Evolutionary conservation across 2,888 invertebrate genomes (phyloP).

Genomic region (Ischnus inquisitorius): DNA sequence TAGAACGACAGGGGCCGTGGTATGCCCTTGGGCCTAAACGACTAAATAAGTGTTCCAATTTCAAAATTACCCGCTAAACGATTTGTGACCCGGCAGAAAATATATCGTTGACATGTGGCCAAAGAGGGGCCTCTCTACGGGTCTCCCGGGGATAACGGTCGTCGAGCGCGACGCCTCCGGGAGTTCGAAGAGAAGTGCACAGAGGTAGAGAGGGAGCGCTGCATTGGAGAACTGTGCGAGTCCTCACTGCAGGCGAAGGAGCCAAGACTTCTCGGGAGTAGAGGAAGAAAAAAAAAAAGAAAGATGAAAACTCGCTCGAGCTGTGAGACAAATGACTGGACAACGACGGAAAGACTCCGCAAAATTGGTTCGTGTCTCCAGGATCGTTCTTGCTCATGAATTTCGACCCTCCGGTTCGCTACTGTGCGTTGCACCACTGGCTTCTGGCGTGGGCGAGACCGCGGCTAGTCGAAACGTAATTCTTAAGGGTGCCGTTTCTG

Average conservation of each 20-base stretch:
- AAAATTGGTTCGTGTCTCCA: slow-evolving; percentile 76
- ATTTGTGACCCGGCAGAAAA: slow-evolving; percentile 84
- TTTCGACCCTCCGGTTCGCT: slow-evolving; percentile 19
- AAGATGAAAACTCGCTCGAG: slow-evolving; percentile 40
- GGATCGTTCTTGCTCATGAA: slow-evolving; percentile 55
- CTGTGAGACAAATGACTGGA: slow-evolving; percentile 83
- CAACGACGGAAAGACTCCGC: slow-evolving; percentile 78
- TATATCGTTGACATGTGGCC: slow-evolving; percentile 85
- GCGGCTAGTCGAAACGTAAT: too few species aligned
- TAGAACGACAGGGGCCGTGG: slow-evolving; percentile 64
- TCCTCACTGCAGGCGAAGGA: slow-evolving; percentile 51
- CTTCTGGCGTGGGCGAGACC: too few species aligned
- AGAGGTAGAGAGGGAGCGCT: neutral
- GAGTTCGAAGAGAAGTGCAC: slow-evolving; percentile 56
- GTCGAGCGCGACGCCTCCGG: slow-evolving; percentile 66
- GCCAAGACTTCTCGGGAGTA: slow-evolving; percentile 31
- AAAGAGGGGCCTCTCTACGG: slow-evolving; percentile 71
- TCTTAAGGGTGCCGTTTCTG: too few species aligned
- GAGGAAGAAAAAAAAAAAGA: slow-evolving; percentile 12
- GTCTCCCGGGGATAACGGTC: slow-evolving; percentile 61
- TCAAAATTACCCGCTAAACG: slow-evolving; percentile 85
- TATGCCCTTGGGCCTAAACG: slow-evolving; percentile 83
- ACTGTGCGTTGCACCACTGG: slow-evolving; percentile 13
- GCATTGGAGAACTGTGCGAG: slow-evolving; percentile 43
- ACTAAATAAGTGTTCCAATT: slow-evolving; percentile 85